A percentile compares a stretch with the other conserved stretches of the same genome.
Evolutionary conservation across 1,140 invertebrate genomes (phyloP).

Genomic region (Pseudomyrmex pallidus): DNA sequence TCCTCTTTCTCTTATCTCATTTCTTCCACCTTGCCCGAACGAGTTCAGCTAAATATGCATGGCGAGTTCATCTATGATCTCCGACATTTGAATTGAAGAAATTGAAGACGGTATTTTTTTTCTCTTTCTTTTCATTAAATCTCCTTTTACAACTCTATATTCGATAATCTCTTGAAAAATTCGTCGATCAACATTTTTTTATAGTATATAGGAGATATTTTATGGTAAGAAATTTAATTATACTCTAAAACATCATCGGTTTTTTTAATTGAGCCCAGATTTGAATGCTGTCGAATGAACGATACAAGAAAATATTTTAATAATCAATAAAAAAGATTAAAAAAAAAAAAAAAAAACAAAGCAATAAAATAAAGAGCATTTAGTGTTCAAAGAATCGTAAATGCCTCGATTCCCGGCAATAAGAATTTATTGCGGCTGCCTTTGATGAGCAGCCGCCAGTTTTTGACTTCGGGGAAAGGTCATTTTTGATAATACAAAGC

Average conservation of each 20-base stretch:
- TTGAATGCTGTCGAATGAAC: conserved; percentile 7
- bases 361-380: conserved; percentile 18
- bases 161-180: neutral
- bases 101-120: neutral
- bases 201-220: too few species aligned
- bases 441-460: conserved; percentile 79
- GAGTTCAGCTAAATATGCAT: conserved; percentile 22
- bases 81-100: conserved; percentile 3
- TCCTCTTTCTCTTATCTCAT: conserved; percentile 69
- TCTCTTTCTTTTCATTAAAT: too few species aligned
- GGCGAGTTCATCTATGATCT: conserved; percentile 22
- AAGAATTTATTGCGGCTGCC: conserved; percentile 82
- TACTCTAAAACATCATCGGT: too few species aligned
- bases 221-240: too few species aligned
- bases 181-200: conserved; percentile 1
- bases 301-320: neutral
- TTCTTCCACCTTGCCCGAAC: conserved; percentile 41
- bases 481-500: conserved; percentile 82
- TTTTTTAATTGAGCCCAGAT: neutral
- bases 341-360: neutral
- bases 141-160: neutral
- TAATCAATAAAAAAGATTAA: conserved; percentile 24
- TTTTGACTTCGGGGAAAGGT: conserved; percentile 81
- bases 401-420: conserved; percentile 75
- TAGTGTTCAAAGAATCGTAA: conserved; percentile 75